Percentiles rank a stretch among this genome's conserved stretches.
These are phyloP conservation scores for Puffinus mauretanicus DNA, from an alignment of 2,113 vertebrate species.

Conservation along the genomic window DNA sequence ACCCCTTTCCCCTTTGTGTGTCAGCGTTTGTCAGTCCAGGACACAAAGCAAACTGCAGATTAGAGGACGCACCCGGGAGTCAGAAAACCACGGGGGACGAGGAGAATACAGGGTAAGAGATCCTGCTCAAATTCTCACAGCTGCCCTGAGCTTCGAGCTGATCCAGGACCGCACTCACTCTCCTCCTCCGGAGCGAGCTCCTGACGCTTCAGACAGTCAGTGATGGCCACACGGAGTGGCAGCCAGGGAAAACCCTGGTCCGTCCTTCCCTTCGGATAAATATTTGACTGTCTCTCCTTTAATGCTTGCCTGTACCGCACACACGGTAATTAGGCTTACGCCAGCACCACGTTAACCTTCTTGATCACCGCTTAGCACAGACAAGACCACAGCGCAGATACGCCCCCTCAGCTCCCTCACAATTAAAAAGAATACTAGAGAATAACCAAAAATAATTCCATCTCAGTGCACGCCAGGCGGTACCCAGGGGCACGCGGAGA, in stretches of 20 bases:
- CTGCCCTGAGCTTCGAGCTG: background rate
- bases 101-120: background rate
- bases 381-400: accelerated
- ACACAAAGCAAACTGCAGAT: background rate
- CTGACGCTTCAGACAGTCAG: background rate
- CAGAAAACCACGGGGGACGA: background rate
- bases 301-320: accelerated
- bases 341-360: background rate
- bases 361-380: background rate
- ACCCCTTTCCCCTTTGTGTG: accelerated
- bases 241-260: background rate
- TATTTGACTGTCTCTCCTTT: background rate
- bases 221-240: accelerated
- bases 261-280: background rate
- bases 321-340: too few relatives aligned
- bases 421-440: background rate
- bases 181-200: background rate
- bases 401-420: background rate
- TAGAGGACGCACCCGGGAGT: background rate
- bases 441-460: accelerated
- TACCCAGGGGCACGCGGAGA: accelerated
- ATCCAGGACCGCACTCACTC: background rate
- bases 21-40: background rate
- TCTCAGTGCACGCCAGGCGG: background rate
- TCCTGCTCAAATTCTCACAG: background rate